A percentile compares a stretch with the other conserved stretches of the same genome.
These are phyloP conservation scores for Leucozona laternaria DNA, from an alignment of 2,888 invertebrate species.

Conservation along the genomic window DNA sequence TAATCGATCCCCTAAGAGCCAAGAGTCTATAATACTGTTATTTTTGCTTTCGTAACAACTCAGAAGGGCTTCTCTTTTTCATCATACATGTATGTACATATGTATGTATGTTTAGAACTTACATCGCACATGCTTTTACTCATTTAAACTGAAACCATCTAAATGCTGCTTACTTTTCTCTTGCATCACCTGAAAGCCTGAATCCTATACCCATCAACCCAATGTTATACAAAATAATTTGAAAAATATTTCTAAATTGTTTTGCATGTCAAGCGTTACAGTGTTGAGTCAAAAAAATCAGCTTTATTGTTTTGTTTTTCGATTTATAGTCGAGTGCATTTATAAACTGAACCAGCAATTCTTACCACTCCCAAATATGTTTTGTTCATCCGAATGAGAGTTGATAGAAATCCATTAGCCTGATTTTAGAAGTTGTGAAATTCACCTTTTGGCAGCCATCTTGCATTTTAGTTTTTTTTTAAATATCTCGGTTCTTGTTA, in stretches of 20 bases:
- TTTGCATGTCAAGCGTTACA: constrained; percentile 2
- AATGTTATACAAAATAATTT: not conserved
- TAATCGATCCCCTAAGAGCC: constrained; percentile 53
- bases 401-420: no score
- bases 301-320: not conserved
- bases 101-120: no score
- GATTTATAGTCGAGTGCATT: no score
- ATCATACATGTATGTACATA: not conserved
- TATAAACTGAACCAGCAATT: no score
- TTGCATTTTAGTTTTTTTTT: no score
- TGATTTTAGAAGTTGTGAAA: no score
- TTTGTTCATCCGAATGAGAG: no score
- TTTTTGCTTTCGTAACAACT: constrained; percentile 30
- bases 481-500: no score
- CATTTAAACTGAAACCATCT: constrained; percentile 47
- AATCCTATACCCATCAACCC: not conserved
- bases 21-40: constrained; percentile 9
- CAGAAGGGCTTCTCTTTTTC: constrained; percentile 57
- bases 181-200: constrained; percentile 9
- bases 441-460: no score
- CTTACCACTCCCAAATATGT: no score
- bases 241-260: constrained; percentile 3
- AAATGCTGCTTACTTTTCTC: constrained; percentile 47
- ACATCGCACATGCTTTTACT: not conserved
- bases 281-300: not conserved